phyloP scores from a whole-genome alignment of 2,113 vertebrate genomes.

The Rhegmatorhina hoffmannsi region DNA sequence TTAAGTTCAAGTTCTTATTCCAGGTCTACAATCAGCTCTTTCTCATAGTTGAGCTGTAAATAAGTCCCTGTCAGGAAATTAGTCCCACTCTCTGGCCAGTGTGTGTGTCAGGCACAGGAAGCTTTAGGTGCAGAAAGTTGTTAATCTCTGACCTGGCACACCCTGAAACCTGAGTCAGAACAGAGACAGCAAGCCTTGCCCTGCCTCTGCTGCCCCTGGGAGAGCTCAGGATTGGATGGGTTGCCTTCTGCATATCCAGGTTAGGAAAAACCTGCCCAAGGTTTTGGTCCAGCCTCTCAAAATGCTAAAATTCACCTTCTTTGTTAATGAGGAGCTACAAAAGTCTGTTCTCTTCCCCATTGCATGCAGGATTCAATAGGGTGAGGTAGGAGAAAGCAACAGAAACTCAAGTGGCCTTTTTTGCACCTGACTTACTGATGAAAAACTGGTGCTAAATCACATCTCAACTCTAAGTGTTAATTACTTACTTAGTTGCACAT shows the following conservation, averaged over 20 bases:
- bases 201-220: not conserved
- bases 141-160: not conserved
- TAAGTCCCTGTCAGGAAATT: not conserved
- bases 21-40: not conserved
- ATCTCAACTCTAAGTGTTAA: not conserved
- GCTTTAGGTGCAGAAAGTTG: not conserved
- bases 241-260: not conserved
- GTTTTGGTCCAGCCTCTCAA: not conserved
- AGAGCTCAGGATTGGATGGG: not conserved
- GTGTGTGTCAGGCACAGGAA: not conserved
- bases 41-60: not conserved
- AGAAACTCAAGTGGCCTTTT: not conserved
- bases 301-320: not conserved
- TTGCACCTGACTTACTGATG: not conserved
- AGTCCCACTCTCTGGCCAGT: not conserved
- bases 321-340: not conserved
- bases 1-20: not conserved
- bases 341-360: not conserved
- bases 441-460: not conserved
- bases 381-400: not conserved
- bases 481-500: constrained; percentile 3
- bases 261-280: not conserved
- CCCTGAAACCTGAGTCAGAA: not conserved
- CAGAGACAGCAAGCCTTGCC: not conserved
- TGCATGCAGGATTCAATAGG: not conserved